Base-by-base conservation (phyloP, 2,888 invertebrate genomes). In the Eremobia ochroleuca region DNA sequence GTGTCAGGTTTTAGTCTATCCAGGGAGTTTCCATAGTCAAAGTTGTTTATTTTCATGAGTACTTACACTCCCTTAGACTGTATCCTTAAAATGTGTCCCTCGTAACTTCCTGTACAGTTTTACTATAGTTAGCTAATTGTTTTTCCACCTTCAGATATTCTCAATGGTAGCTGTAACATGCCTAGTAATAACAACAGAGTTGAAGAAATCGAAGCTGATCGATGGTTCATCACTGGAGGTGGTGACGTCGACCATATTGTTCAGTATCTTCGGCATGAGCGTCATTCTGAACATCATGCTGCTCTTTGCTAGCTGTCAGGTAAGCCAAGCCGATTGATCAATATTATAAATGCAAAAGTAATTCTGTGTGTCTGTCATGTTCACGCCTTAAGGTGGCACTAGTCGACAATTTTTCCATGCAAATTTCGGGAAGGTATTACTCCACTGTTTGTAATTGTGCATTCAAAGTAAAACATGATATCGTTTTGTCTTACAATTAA, bases 251-350 rank as follows among this genome's bases (percentile, higher is more conserved):
- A 95, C 96, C 0, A 93, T 96, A 31, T 91, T 96, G 58, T 96
- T 94, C 87, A 94, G 95, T 77, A 95, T 96, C 69, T 91, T 97
- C 28, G 96, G 96, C 0, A 96, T 97, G 96, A 93, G 95, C 34
- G 92, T 96, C n/a, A 94, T 97, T 58, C 87, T 96, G 73, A 96
- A 96, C 68, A 87, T 94, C 21, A 86, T 96, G 76, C 91, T 97
- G 15, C 92, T 97, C 2, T 90, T 96, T 25, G 96, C 95, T 78
- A 94, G 94, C 11, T 94, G 92, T 85, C 96, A 96, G 94, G 96
- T 96, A 72, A 69, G 64, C 0, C 2, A 18, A 37, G 2, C 0
- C 31, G 4, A 21, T 37, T 37, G 49, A 11, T 62, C 1, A n/a
- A n/a, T n/a, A n/a, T n/a, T n/a, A n/a, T n/a, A 55, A 4, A 55